These are phyloP conservation scores for Gallinago undulata DNA, from an alignment of 2,113 vertebrate genomes.

Conservation along the genomic window DNA sequence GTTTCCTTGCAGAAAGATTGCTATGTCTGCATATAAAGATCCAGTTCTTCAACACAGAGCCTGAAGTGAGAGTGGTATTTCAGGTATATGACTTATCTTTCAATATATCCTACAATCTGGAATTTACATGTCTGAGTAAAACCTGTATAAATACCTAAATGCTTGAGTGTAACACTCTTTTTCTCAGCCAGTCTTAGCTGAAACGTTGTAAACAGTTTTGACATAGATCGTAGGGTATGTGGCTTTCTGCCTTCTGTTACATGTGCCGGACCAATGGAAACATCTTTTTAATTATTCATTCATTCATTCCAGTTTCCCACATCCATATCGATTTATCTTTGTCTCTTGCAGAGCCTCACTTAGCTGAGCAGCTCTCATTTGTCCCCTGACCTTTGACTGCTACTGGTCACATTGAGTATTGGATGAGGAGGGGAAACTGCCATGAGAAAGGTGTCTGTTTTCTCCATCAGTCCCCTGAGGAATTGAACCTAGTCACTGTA, in stretches of 20 bases:
- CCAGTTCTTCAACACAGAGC: not conserved
- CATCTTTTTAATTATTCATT: constrained; percentile 32
- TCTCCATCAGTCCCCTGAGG: not conserved
- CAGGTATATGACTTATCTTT: not conserved
- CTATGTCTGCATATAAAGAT: not conserved
- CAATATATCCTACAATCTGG: not conserved
- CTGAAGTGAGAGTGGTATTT: not conserved
- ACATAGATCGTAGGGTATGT: not conserved
- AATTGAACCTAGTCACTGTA: not conserved
- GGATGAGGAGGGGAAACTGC: not conserved
- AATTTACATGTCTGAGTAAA: not conserved
- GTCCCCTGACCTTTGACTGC: constrained; percentile 55
- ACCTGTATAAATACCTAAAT: not conserved
- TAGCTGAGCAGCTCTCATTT: constrained; percentile 58
- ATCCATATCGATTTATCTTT: constrained; percentile 40
- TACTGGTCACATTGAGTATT: not conserved
- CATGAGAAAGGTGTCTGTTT: not conserved
- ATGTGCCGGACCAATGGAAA: not conserved
- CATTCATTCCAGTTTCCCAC: constrained; percentile 8
- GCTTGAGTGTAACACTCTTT: not conserved
- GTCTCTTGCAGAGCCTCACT: constrained; percentile 41
- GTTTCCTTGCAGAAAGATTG: not conserved
- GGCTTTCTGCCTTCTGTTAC: not conserved
- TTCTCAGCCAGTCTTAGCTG: not conserved
- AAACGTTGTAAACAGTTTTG: not conserved